Evolutionary conservation across 2,113 vertebrate species (phyloP).

Genomic region (zebrafish (Danio rerio)): DNA sequence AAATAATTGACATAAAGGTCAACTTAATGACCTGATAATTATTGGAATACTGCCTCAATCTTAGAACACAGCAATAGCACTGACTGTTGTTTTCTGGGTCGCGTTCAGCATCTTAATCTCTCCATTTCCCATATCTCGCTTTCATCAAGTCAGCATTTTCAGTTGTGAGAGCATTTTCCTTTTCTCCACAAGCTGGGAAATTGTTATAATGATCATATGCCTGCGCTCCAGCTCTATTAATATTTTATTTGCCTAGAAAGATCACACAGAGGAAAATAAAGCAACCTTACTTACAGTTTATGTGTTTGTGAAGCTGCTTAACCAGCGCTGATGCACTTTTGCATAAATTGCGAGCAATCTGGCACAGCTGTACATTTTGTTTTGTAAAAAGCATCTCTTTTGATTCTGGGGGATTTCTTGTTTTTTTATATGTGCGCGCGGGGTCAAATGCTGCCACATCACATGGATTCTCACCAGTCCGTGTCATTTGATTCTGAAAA

Average conservation of each 20-base stretch:
- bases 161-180: slow-evolving; percentile 64
- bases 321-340: slow-evolving; percentile 11
- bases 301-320: slow-evolving; percentile 47
- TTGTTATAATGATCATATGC: slow-evolving; percentile 74
- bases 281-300: slow-evolving; percentile 35
- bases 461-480: slow-evolving; percentile 40
- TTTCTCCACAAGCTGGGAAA: slow-evolving; percentile 66
- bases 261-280: slow-evolving; percentile 38
- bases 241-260: slow-evolving; percentile 66
- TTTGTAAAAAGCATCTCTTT: slow-evolving; percentile 15
- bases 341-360: background rate
- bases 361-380: background rate
- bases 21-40: background rate
- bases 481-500: slow-evolving; percentile 69
- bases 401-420: slow-evolving; percentile 28
- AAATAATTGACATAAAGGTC: too few species aligned
- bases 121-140: slow-evolving; percentile 38
- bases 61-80: background rate
- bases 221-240: slow-evolving; percentile 65
- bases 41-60: background rate
- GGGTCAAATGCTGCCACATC: slow-evolving; percentile 45
- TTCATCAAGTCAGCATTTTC: slow-evolving; percentile 71
- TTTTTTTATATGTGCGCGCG: background rate
- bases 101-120: background rate
- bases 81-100: slow-evolving; percentile 39